These are phyloP conservation scores for Passerculus sandwichensis DNA, from an alignment of 2,797 vertebrate species.

Conservation along the genomic window DNA sequence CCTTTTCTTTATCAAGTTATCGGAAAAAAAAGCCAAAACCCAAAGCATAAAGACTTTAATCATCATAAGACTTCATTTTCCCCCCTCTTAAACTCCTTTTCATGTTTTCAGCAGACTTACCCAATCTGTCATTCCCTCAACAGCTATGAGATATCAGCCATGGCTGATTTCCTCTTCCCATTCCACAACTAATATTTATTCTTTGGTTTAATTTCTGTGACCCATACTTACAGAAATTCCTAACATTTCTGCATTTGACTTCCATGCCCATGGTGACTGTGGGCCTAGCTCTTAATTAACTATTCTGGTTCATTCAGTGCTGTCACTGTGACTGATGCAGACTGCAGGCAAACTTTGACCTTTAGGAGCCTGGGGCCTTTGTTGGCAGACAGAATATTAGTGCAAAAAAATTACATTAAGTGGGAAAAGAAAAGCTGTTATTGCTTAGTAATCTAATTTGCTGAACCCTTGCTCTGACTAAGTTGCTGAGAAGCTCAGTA, in stretches of 20 bases:
- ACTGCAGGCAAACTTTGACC: slow-evolving; percentile 87
- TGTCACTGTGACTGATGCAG: slow-evolving; percentile 93
- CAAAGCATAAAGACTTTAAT: slow-evolving; percentile 75
- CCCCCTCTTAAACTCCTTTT: slow-evolving; percentile 68
- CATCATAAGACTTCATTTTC: slow-evolving; percentile 69
- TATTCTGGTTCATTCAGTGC: slow-evolving; percentile 83
- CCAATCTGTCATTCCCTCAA: slow-evolving; percentile 78
- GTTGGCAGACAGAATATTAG: slow-evolving; percentile 78
- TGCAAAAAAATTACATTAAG: slow-evolving; percentile 67
- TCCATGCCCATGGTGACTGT: slow-evolving; percentile 83
- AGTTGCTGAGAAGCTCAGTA: slow-evolving; percentile 92
- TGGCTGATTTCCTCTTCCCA: slow-evolving; percentile 79
- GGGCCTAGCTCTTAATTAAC: slow-evolving; percentile 84
- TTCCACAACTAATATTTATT: slow-evolving; percentile 85
- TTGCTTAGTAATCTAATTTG: slow-evolving; percentile 92
- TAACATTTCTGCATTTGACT: slow-evolving; percentile 88
- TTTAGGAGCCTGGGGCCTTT: slow-evolving; percentile 83
- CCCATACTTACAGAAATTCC: slow-evolving; percentile 86
- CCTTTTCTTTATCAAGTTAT: slow-evolving; percentile 60
- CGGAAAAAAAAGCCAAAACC: neutral
- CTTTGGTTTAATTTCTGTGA: slow-evolving; percentile 87
- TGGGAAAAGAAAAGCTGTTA: slow-evolving; percentile 84
- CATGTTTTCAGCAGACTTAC: slow-evolving; percentile 76
- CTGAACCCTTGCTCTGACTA: slow-evolving; percentile 98
- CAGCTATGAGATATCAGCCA: slow-evolving; percentile 71